Percentiles rank a stretch among this genome's conserved stretches.
Evolutionary conservation across 2,797 vertebrate genomes (phyloP).

Genomic region (Petrocephalus sullivani): DNA sequence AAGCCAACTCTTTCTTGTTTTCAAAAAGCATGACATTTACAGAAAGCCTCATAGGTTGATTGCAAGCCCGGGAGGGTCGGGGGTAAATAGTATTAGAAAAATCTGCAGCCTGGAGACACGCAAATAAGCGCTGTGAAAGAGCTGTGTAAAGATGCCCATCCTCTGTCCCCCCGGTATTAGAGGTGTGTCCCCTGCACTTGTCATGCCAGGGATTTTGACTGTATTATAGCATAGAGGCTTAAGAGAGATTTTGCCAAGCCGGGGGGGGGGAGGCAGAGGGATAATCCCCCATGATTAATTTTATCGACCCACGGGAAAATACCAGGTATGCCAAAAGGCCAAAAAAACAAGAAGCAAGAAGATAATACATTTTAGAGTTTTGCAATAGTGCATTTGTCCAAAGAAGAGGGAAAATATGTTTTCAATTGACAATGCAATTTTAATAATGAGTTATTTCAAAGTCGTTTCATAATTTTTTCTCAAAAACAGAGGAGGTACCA

Average conservation of each 20-base stretch:
- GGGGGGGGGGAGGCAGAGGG: background rate
- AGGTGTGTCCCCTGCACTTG: constrained; percentile 43
- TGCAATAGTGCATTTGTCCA: background rate
- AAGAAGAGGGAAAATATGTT: background rate
- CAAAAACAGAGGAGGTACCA: background rate
- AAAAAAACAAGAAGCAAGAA: background rate
- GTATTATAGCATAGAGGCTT: background rate
- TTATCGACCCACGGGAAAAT: background rate
- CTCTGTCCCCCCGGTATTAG: background rate
- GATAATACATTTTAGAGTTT: background rate
- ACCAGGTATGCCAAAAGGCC: background rate
- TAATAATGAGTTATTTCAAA: background rate
- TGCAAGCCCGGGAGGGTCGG: background rate
- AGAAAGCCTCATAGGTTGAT: constrained; percentile 11
- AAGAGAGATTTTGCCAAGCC: background rate
- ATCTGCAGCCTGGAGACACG: background rate
- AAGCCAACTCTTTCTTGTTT: constrained; percentile 1
- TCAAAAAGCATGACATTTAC: constrained; percentile 9
- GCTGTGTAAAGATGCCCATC: background rate
- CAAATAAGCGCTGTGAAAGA: background rate
- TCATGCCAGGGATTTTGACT: constrained; percentile 27
- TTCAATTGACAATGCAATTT: background rate
- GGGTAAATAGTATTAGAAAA: constrained; percentile 6
- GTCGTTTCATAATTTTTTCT: background rate
- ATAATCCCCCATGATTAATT: background rate